A percentile compares a stretch with the other conserved stretches of the same genome.
Evolutionary conservation across 2,113 vertebrate species (phyloP).

Genomic region (Cichladusa arquata): DNA sequence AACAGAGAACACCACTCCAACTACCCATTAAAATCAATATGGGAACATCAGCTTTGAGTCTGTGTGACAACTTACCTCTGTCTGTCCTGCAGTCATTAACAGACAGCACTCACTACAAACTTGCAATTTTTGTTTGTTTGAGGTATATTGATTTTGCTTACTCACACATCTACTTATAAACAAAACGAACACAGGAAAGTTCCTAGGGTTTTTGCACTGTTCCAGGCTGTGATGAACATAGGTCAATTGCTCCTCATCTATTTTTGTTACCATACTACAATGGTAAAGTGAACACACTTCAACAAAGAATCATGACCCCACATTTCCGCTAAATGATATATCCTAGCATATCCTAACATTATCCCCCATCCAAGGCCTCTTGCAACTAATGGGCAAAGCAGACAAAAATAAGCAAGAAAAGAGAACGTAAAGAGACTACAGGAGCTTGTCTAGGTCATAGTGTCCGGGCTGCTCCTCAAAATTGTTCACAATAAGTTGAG

Average conservation of each 20-base stretch:
- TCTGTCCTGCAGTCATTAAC: not conserved
- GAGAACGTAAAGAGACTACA: not conserved
- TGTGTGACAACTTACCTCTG: not conserved
- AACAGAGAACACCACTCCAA: not conserved
- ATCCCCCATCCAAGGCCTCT: not conserved
- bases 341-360: not conserved
- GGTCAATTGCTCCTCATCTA: not conserved
- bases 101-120: fast-evolving
- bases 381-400: not conserved
- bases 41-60: not conserved
- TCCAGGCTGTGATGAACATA: not conserved
- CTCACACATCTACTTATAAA: not conserved
- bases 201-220: not conserved
- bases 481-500: not conserved
- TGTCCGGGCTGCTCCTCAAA: not conserved
- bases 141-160: not conserved
- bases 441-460: not conserved
- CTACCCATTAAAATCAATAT: not conserved
- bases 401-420: not conserved
- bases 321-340: not conserved
- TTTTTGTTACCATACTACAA: not conserved
- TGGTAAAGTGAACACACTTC: not conserved
- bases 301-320: not conserved
- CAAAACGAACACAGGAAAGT: not conserved
- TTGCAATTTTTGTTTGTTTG: not conserved